Evolutionary conservation across 2,888 invertebrate genomes (phyloP).

Genomic region (Acanthosepion lycidas): DNA sequence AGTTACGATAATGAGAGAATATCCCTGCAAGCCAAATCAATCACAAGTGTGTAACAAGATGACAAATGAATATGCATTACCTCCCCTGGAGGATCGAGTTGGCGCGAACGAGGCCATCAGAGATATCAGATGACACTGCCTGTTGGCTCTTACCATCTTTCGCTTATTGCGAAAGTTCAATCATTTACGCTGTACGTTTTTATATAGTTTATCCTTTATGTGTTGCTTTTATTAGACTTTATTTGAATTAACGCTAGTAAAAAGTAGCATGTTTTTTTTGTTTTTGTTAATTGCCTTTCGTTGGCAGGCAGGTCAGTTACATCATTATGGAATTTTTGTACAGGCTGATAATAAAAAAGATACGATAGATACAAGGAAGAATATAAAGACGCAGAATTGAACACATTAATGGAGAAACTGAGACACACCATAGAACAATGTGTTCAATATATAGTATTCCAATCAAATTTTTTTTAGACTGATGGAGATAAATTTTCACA

Average conservation of each 20-base stretch:
- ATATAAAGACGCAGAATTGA: too few relatives aligned
- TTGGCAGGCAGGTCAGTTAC: too few relatives aligned
- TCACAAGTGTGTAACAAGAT: not conserved
- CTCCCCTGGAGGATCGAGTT: not conserved
- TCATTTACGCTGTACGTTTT: not conserved
- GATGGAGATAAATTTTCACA: too few relatives aligned
- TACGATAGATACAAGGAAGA: too few relatives aligned
- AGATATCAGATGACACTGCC: not conserved
- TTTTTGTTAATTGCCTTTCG: not conserved
- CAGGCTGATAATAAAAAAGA: not conserved
- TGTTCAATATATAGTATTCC: too few relatives aligned
- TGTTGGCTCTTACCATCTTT: not conserved
- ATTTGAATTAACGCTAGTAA: not conserved
- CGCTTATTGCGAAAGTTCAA: not conserved
- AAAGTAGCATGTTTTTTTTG: not conserved
- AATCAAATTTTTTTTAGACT: too few relatives aligned
- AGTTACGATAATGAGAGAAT: constrained; percentile 2
- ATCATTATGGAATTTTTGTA: not conserved
- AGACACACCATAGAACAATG: too few relatives aligned
- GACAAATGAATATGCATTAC: constrained; percentile 33
- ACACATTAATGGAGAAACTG: too few relatives aligned
- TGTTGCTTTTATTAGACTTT: not conserved
- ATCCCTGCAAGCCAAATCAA: constrained; percentile 22
- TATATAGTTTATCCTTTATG: not conserved
- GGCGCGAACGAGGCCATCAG: not conserved